Evolutionary conservation across 2,113 vertebrate species (phyloP).

Genomic region (Aptenodytes patagonicus): DNA sequence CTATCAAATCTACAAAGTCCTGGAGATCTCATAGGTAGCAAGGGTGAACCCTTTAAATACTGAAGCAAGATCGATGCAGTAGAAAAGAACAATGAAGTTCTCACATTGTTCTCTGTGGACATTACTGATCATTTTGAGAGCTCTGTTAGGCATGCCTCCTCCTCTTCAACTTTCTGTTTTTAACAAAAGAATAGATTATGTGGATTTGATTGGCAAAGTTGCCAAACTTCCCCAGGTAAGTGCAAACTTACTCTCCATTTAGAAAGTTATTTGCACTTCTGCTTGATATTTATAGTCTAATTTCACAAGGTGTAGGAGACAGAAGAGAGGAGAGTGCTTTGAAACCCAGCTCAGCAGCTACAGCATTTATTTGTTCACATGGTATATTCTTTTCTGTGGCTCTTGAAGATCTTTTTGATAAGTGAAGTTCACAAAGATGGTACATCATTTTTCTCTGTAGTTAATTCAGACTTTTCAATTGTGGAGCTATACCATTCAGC

Average conservation of each 20-base stretch:
- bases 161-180: background rate
- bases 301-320: background rate
- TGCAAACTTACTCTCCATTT: background rate
- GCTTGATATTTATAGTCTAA: background rate
- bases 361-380: background rate
- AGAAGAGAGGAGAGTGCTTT: background rate
- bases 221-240: background rate
- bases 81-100: background rate
- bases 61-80: background rate
- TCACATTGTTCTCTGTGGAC: background rate
- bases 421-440: background rate
- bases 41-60: background rate
- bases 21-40: background rate
- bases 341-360: background rate
- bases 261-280: background rate
- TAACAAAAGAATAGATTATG: background rate
- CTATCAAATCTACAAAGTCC: background rate
- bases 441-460: background rate
- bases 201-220: background rate
- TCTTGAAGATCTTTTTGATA: background rate
- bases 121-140: background rate
- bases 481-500: background rate
- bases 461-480: background rate
- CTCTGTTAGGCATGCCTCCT: background rate
- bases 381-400: background rate